These are phyloP conservation scores for Panurus biarmicus DNA, from an alignment of 2,113 vertebrate genomes.

Conservation along the genomic window DNA sequence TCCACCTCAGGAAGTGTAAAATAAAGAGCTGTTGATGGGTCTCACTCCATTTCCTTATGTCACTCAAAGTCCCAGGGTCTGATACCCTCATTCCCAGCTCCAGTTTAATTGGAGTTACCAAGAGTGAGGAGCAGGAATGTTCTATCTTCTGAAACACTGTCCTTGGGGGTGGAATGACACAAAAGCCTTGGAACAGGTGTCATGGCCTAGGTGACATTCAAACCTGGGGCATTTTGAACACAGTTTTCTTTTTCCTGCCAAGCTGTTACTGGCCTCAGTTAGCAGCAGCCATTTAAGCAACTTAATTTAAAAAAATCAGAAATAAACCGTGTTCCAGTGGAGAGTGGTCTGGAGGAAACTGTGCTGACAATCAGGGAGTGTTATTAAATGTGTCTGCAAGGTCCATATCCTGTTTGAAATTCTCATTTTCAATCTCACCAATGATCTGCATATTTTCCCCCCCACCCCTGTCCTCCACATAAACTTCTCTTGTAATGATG, in stretches of 20 bases:
- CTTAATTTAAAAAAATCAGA: neutral
- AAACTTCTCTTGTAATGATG: neutral
- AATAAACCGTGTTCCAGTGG: neutral
- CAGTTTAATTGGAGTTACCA: neutral
- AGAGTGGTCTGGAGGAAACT: neutral
- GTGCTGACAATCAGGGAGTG: neutral
- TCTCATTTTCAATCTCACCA: neutral
- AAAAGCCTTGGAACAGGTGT: neutral
- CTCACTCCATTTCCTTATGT: neutral
- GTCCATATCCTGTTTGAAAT: neutral
- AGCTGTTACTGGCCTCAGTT: neutral
- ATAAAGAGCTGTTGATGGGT: neutral
- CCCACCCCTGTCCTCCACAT: neutral
- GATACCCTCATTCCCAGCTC: neutral
- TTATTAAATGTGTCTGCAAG: neutral
- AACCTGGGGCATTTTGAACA: neutral
- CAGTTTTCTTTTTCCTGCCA: neutral
- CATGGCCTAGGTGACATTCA: neutral
- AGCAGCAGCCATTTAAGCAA: neutral
- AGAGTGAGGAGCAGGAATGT: neutral
- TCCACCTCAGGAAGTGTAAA: fast-evolving
- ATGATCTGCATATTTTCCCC: fast-evolving
- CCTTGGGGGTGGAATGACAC: neutral
- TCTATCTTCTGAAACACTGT: neutral
- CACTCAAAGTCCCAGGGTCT: neutral